Base-by-base conservation (phyloP, 2,113 vertebrate species). In the Paedocypris sp. region DNA sequence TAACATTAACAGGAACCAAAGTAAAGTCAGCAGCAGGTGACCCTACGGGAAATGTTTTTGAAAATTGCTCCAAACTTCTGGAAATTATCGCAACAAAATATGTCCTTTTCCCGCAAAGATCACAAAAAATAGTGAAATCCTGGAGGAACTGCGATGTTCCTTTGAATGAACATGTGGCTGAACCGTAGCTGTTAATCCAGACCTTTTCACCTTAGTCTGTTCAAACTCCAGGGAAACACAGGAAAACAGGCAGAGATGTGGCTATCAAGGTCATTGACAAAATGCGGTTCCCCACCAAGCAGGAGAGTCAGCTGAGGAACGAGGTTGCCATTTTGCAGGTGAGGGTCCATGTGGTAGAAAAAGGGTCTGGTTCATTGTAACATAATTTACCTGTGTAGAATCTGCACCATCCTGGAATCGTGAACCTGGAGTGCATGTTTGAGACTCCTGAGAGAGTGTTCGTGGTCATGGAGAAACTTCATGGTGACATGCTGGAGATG, bases 251-350 rank as follows among this genome's bases (percentile, higher is more conserved):
- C 77, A 90, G 95, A 76, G 92, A 99, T 73, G 94, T 98, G 71
- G 95, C 95, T 70, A 97, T 99, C 76, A 99, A 99, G 79, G 89
- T 99, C 38, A 99, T 99, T 52, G 95, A 99, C 83, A 99, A 99
- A 80, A 95, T 98, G 91, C 88, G 89, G 69, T 99, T 99, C 76
- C 95, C 94, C 25, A 98, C 93, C 60, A 98, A 97, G 80, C 95
- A 99, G 69, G 95, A 99, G 80, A 99, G 92, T 80, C 95, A 99
- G 67, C 87, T 99, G 25, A 88, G 95, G 66, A 99, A 99, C 32
- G 95, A 99, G 81, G 95, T 99, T 64, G 93, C 95, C 74, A 99
- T 99, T 72, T 84, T 99, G 74, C 95, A 99, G 93, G 95, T 99
- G 85, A 72, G 22, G 41, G 28, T 11, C 31, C 2, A 19, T 16